Percentiles rank a stretch among this genome's conserved stretches.
These are phyloP conservation scores for Drosophila kohkoa DNA, from an alignment of 1,140 invertebrate species.

Conservation along the genomic window DNA sequence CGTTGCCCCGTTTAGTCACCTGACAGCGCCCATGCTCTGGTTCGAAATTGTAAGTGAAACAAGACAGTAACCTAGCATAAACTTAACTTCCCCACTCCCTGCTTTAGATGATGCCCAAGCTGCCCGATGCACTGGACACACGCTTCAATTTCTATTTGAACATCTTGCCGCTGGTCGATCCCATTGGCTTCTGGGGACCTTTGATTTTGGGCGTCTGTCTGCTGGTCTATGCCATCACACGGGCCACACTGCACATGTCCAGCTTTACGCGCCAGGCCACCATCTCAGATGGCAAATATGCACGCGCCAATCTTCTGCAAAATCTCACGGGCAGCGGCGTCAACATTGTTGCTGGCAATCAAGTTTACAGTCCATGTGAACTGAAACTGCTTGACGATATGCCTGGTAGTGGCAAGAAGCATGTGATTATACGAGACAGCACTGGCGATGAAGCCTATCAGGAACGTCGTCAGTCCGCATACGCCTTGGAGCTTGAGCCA, in stretches of 20 bases:
- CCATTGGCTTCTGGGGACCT: constrained; percentile 86
- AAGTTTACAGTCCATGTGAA: constrained; percentile 68
- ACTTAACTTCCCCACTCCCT: not conserved
- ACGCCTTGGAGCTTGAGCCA: constrained; percentile 72
- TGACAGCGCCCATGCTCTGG: constrained; percentile 91
- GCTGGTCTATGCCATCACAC: constrained; percentile 84
- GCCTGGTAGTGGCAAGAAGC: constrained; percentile 31
- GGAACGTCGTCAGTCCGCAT: constrained; percentile 49
- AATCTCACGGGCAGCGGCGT: constrained; percentile 37
- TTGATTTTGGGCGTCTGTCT: constrained; percentile 86
- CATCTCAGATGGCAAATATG: constrained; percentile 69
- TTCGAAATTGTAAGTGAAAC: constrained; percentile 92
- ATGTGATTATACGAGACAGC: constrained; percentile 47
- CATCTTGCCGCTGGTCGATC: constrained; percentile 87
- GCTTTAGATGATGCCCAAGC: constrained; percentile 88
- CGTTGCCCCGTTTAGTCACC: constrained; percentile 88
- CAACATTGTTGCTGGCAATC: constrained; percentile 37
- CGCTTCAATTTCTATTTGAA: constrained; percentile 91
- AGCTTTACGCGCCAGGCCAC: constrained; percentile 53
- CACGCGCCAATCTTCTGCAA: constrained; percentile 59
- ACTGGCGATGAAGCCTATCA: constrained; percentile 26
- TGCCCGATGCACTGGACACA: constrained; percentile 87
- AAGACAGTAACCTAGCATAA: not conserved
- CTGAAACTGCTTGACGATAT: constrained; percentile 71
- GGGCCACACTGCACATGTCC: constrained; percentile 75